phyloP scores from a whole-genome alignment of 2,113 vertebrate species.

The Semnornis frantzii region DNA sequence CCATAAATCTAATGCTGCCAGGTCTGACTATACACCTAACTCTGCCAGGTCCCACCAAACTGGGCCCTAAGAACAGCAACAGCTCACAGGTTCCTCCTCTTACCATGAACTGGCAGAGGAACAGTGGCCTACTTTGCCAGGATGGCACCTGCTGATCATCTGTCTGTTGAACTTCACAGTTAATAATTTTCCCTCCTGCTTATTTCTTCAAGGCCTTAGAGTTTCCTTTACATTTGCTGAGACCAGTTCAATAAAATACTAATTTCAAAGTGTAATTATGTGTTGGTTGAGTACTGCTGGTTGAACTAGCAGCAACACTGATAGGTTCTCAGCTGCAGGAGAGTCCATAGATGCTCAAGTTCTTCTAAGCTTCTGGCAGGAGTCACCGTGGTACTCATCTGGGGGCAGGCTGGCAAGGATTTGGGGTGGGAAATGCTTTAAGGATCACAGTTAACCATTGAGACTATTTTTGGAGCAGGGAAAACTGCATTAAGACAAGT shows the following conservation, averaged over 20 bases:
- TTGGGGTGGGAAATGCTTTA: not conserved
- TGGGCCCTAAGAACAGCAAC: not conserved
- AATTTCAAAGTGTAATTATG: conserved; percentile 80
- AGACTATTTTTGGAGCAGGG: not conserved
- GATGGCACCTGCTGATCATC: conserved; percentile 53
- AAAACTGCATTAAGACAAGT: not conserved
- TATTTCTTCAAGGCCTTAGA: conserved; percentile 68
- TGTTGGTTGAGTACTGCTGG: conserved; percentile 49
- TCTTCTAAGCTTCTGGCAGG: conserved; percentile 35
- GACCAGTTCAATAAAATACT: conserved; percentile 79
- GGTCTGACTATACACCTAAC: no score
- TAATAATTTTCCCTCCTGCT: conserved; percentile 59
- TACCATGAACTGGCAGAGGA: not conserved
- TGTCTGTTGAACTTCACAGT: conserved; percentile 33
- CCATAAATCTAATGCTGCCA: no score
- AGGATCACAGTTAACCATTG: not conserved
- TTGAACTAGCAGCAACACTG: conserved; percentile 21
- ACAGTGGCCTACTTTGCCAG: not conserved
- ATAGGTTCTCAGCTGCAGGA: conserved; percentile 50
- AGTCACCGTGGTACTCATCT: conserved; percentile 1
- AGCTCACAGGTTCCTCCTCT: not conserved
- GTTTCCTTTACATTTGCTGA: conserved; percentile 68
- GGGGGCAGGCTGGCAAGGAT: conserved; percentile 10
- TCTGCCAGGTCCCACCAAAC: not conserved
- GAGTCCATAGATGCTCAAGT: conserved; percentile 58